Base-by-base conservation (phyloP, 2,113 vertebrate genomes). In the Prochilodus magdalenae region DNA sequence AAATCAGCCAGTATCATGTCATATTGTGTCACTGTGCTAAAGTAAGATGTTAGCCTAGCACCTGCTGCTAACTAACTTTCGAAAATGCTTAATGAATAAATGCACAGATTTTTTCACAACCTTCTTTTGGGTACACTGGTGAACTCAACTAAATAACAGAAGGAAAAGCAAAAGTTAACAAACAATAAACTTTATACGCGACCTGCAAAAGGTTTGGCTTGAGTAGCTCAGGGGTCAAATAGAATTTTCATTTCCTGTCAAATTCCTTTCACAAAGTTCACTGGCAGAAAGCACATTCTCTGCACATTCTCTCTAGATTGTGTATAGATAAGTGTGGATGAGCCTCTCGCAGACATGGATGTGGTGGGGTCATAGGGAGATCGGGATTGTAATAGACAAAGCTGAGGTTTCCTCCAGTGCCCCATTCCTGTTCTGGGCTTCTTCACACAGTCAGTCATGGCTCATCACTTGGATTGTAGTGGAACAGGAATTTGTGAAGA, bases 1-100 rank as follows among this genome's bases (percentile, higher is more conserved):
- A 0, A 79, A 71, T 85, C 78, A 70, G 86, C 77, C 80, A 86
- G n/a, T 76, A 27, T 22, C 5, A 20, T 55, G 15, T 51, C 49
- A 16, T 33, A 15, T n/a, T 51, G n/a, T 72, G 12, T 47, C 26
- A 8, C 63, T 36, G 49, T 16, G 27, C 62, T 30, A 65, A 20
- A 29, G 14, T 67, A 7, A 75, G 26, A 66, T 16, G 74, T 74
- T 13, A 73, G 29, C 12, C 10, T 5, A 57, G 15, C 12, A 40
- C 8, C 65, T 36, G 26, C 10, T 69, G 51, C 11, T 67, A 67
- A 1, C 30, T 67, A 3, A 20, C 40, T 44, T 44, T 44, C 18
- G 36, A 57, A n/a, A n/a, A 20, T n/a, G 2, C 20, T 8, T 20
- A 4, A 22, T n/a, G 1, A n/a, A 57, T 57, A 20, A 1, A 3